These are phyloP conservation scores for Amazona finschi DNA, from an alignment of 2,797 vertebrate species.

Conservation along the genomic window DNA sequence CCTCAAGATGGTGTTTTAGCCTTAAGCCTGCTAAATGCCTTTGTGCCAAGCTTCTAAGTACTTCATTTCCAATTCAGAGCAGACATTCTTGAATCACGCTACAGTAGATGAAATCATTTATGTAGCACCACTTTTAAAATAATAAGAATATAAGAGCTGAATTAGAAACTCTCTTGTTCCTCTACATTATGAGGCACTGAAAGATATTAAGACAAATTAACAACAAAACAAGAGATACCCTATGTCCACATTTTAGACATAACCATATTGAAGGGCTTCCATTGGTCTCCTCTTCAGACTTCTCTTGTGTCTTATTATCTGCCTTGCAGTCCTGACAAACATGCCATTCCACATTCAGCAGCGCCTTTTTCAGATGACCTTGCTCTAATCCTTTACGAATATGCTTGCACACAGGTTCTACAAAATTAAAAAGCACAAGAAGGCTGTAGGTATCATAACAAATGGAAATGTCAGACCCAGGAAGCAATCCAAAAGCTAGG, in stretches of 20 bases:
- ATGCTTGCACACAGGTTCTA: conserved; percentile 86
- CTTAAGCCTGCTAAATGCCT: conserved; percentile 18
- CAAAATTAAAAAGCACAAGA: background rate
- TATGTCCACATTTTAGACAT: conserved; percentile 94
- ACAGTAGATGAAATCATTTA: background rate
- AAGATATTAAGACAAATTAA: background rate
- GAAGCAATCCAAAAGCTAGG: background rate
- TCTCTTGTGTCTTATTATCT: conserved; percentile 70
- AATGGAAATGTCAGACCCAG: background rate
- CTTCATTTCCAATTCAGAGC: background rate
- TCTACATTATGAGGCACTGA: background rate
- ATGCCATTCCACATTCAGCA: conserved; percentile 77
- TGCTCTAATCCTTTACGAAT: conserved; percentile 89
- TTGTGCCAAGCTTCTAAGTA: background rate
- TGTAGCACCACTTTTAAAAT: background rate
- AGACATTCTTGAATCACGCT: background rate
- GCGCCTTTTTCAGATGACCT: conserved; percentile 82
- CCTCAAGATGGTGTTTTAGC: background rate
- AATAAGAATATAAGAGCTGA: background rate
- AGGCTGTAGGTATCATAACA: background rate
- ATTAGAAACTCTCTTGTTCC: background rate
- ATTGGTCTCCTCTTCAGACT: conserved; percentile 53
- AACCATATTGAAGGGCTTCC: conserved; percentile 84
- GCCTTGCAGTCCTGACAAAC: conserved; percentile 88
- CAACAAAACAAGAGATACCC: conserved; percentile 76